Evolutionary conservation across 1,140 invertebrate genomes (phyloP).

Genomic region (Neotoxoptera formosana): DNA sequence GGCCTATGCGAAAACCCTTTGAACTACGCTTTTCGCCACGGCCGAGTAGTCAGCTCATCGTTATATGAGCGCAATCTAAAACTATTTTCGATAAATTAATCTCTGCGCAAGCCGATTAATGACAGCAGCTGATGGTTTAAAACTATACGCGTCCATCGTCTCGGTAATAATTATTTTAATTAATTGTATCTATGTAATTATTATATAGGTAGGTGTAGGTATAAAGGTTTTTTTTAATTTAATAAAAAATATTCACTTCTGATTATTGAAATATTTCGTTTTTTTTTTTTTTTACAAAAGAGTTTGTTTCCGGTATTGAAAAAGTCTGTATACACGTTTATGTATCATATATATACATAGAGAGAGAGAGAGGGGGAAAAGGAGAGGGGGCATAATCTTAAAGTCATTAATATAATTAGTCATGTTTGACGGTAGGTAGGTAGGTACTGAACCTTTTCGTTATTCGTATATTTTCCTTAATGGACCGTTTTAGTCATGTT

Average conservation of each 20-base stretch:
- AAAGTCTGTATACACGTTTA: not conserved
- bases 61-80: not conserved
- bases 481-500: not conserved
- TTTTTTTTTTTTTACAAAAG: not conserved
- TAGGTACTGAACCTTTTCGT: not conserved
- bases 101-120: not conserved
- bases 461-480: conserved; percentile 17
- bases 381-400: not conserved
- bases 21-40: not conserved
- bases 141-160: not conserved
- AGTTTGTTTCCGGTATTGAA: not conserved
- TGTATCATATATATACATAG: not conserved
- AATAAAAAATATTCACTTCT: not conserved
- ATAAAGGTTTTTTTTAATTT: not conserved
- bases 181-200: no score
- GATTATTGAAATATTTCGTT: not conserved
- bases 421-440: not conserved
- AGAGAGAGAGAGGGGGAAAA: not conserved
- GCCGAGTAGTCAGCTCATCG: not conserved
- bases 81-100: not conserved
- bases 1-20: not conserved
- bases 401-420: conserved; percentile 4
- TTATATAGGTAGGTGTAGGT: not conserved
- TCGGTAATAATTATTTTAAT: not conserved
- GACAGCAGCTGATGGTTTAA: not conserved